Percentiles rank a stretch among this genome's conserved stretches.
Conservation (phyloP, 2,888 invertebrate species). For the Lacanobia wlatinum region DNA sequence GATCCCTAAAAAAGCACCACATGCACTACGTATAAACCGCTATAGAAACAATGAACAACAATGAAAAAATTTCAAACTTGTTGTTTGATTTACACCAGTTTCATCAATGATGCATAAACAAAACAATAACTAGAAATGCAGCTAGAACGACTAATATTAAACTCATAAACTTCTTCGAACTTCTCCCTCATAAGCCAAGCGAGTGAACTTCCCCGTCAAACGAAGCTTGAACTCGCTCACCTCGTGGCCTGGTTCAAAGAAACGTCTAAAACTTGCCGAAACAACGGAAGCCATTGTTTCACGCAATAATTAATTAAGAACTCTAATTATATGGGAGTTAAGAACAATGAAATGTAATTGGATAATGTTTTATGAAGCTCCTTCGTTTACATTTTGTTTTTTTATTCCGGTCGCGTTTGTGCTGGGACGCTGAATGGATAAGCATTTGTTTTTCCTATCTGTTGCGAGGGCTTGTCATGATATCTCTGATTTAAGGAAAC, state of each 20-base stretch:
- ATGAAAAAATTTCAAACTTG: too few relatives aligned
- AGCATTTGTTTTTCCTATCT: conserved; percentile 21
- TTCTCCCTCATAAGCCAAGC: not conserved
- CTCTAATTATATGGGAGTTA: conserved; percentile 58
- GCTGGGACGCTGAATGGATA: conserved; percentile 15
- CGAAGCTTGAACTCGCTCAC: conserved; percentile 18
- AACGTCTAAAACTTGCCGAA: conserved; percentile 39
- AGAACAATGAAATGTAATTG: conserved; percentile 52
- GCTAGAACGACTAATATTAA: not conserved
- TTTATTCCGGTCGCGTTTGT: conserved; percentile 21
- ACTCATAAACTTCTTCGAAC: not conserved
- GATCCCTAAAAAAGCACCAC: too few relatives aligned
- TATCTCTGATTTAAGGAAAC: conserved; percentile 1
- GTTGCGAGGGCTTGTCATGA: not conserved
- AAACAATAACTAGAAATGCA: not conserved
- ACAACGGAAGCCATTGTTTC: conserved; percentile 56
- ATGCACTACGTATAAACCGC: too few relatives aligned
- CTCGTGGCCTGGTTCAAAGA: conserved; percentile 37
- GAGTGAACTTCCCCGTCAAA: not conserved
- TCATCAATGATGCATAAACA: not conserved
- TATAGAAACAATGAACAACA: too few relatives aligned
- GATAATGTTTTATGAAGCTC: conserved; percentile 47
- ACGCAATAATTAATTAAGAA: conserved; percentile 61
- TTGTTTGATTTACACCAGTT: too few relatives aligned
- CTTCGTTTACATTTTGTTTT: conserved; percentile 39